Evolutionary conservation across 2,888 invertebrate species (phyloP), one percentile per base, ranked within the genome.

Genomic region (Phyto melanocephala): DNA sequence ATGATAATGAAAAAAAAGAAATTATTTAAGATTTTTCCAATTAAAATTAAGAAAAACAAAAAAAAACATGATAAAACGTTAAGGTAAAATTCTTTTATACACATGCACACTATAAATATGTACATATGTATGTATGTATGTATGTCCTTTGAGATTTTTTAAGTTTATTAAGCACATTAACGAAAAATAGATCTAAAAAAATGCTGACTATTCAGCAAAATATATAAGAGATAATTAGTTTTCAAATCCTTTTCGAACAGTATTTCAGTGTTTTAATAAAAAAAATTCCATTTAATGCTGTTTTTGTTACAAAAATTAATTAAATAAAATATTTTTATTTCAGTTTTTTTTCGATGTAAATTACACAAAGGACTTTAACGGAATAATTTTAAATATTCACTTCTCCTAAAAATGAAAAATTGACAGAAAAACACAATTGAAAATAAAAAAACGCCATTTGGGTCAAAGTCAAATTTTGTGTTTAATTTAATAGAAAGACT

Each of bases 391-490:
- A 33, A 65, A 71, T 56, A 63, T 63, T 56, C 65, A 54, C 28
- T 65, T 47, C 65, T 62, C 47, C 20, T 15, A 40, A 42, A 56
- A 65, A 45, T 28, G 24, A 17, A 52, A 40, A 74, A 15, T 60
- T 1, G 15, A 35, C 17, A 56, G 17, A 65, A 28, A 67, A 24
- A 17, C 4, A 45, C 35, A 42, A 62, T 60, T 40, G 60, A 24
- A 24, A 24, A 42, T 50, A 63, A 52, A 33, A 58, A 24, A 62
- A 8, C 10, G 40, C 33, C 63, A 79, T 65, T 70, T 79, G 70
- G 81, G 81, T 82, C 81, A 82, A 82, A 82, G 81, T 82, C 81
- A 79, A 75, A 82, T 75, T 68, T n/a, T 75, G 37, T 65, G 50
- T 81, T 75, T 78, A 78, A 81, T 75, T 75, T 56, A 65, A 82